These are phyloP conservation scores for Gryon sp. DNA, from an alignment of 1,140 invertebrate species.

Conservation along the genomic window DNA sequence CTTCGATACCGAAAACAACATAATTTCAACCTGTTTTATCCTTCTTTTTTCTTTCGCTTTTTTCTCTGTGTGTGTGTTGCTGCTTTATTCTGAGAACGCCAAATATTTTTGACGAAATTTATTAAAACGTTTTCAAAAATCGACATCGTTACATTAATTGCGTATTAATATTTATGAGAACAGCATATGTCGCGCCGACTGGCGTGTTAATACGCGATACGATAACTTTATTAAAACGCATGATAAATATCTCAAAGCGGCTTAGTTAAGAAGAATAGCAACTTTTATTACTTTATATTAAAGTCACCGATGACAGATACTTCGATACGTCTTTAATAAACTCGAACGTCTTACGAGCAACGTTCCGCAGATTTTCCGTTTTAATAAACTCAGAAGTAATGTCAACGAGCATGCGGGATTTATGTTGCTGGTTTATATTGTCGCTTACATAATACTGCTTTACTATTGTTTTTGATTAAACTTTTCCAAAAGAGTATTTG, in stretches of 20 bases:
- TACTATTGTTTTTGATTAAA: too few species aligned
- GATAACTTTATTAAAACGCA: slow-evolving; percentile 44
- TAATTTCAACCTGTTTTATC: slow-evolving; percentile 25
- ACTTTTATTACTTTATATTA: slow-evolving; percentile 50
- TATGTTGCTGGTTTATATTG: slow-evolving; percentile 12
- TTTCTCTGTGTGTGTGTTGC: too few species aligned
- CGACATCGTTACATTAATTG: slow-evolving; percentile 17
- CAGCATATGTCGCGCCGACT: slow-evolving; percentile 19
- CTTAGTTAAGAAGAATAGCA: slow-evolving; percentile 43
- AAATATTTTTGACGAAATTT: slow-evolving; percentile 14
- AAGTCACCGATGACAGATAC: slow-evolving; percentile 48
- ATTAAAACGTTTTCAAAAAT: slow-evolving; percentile 45
- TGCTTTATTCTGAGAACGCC: slow-evolving; percentile 8
- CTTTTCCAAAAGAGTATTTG: too few species aligned
- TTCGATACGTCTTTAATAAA: slow-evolving; percentile 49
- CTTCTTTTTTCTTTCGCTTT: too few species aligned
- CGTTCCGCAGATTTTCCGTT: slow-evolving; percentile 31
- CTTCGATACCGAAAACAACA: slow-evolving; percentile 9
- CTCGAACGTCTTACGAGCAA: background rate
- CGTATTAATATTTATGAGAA: slow-evolving; percentile 41
- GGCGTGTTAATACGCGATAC: slow-evolving; percentile 21
- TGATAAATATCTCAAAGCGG: slow-evolving; percentile 22
- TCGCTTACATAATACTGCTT: slow-evolving; percentile 12
- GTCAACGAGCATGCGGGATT: slow-evolving; percentile 17
- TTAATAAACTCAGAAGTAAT: slow-evolving; percentile 43